Conservation (phyloP, 2,113 vertebrate genomes). For the Carassius auratus region DNA sequence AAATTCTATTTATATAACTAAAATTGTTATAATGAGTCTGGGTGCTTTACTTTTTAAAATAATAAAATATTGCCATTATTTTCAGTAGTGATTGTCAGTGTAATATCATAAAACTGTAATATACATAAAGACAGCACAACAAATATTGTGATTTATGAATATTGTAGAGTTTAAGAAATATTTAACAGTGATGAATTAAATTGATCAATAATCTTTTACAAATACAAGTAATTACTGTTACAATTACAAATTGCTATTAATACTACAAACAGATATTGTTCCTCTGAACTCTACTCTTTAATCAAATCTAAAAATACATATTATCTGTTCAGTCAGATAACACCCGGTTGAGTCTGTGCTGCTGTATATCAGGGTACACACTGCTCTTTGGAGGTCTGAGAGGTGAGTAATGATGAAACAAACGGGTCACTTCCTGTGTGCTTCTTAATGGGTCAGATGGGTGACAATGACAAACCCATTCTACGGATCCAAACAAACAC, state of each 20-base stretch:
- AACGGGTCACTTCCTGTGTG: conserved; percentile 49
- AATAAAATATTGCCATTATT: no score
- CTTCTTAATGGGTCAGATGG: conserved; percentile 52
- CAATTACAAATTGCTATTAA: no score
- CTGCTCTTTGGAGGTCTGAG: background rate
- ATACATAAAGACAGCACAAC: no score
- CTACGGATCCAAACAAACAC: conserved; percentile 9
- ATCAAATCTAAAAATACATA: background rate
- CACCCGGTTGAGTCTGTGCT: conserved; percentile 1
- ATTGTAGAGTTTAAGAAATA: no score
- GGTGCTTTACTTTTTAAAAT: no score
- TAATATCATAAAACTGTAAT: no score
- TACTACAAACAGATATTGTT: background rate
- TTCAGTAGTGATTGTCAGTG: no score
- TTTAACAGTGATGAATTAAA: background rate
- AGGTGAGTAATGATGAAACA: conserved; percentile 40
- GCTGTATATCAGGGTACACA: conserved; percentile 34
- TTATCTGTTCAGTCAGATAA: background rate
- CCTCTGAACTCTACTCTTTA: background rate
- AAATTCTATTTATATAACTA: no score
- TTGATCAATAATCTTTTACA: background rate
- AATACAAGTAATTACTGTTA: no score
- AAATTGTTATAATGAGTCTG: no score
- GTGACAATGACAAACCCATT: conserved; percentile 45
- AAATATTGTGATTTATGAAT: no score